A percentile compares a stretch with the other conserved stretches of the same genome.
Conservation (phyloP, 30 jellyfish, hydroid and myxozoan genomes). For the Hydractinia echinata region DNA sequence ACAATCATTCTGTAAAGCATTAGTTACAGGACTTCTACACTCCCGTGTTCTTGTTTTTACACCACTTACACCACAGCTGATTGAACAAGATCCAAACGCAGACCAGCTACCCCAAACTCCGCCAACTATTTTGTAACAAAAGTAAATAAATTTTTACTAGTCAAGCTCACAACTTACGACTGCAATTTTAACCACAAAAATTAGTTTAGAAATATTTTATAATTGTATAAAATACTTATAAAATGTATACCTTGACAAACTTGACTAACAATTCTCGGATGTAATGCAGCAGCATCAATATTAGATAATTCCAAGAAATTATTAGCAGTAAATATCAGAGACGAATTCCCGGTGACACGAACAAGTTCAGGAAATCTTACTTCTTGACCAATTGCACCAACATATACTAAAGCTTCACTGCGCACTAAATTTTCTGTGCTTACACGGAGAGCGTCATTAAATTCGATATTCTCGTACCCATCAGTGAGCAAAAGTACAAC, state of each 20-base stretch:
- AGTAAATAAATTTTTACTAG: not conserved
- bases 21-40: not conserved
- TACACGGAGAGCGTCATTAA: not conserved
- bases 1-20: constrained; percentile 13
- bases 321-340: not conserved
- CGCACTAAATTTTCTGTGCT: constrained; percentile 4
- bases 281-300: not conserved
- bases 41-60: not conserved
- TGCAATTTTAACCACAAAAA: no score
- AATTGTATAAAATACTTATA: not conserved
- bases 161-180: no score
- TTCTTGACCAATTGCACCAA: constrained; percentile 23
- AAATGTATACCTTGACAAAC: not conserved
- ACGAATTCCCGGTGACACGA: not conserved
- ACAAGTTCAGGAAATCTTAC: not conserved
- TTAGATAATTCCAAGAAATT: not conserved
- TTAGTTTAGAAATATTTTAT: no score
- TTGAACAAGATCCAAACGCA: not conserved
- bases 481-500: constrained; percentile 11
- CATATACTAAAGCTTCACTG: constrained; percentile 10
- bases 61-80: constrained; percentile 20
- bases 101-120: constrained; percentile 19
- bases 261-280: not conserved
- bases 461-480: constrained; percentile 9
- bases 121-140: not conserved